phyloP scores from a whole-genome alignment of 2,888 invertebrate genomes.

The Drosophila pseudotalamancana region DNA sequence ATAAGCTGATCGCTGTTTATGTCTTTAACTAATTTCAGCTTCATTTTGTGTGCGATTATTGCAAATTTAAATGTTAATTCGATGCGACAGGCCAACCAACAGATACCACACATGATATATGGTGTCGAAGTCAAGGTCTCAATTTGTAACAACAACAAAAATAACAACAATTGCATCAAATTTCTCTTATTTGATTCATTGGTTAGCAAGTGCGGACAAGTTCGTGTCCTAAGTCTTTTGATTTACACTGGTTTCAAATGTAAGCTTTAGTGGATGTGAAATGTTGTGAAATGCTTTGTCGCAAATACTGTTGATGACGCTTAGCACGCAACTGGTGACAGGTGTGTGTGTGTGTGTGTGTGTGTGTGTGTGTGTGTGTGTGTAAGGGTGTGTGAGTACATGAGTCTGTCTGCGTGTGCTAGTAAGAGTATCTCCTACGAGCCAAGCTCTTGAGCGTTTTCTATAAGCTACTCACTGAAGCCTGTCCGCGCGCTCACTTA shows the following conservation, averaged over 20 bases:
- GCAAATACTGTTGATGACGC: constrained; percentile 27
- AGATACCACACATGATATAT: not conserved
- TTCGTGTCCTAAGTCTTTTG: constrained; percentile 61
- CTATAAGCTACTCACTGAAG: constrained; percentile 49
- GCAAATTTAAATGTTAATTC: constrained; percentile 41
- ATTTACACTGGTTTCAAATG: constrained; percentile 4
- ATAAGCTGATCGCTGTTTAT: not conserved
- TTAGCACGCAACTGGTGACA: constrained; percentile 27
- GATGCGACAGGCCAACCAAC: constrained; percentile 34
- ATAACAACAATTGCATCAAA: not conserved
- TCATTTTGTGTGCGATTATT: constrained; percentile 9
- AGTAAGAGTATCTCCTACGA: constrained; percentile 8
- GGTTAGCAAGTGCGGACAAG: constrained; percentile 29
- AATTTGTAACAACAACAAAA: not conserved
- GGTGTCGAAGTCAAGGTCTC: constrained; percentile 14
- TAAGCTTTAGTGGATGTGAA: constrained; percentile 13
- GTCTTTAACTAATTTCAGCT: constrained; percentile 4
- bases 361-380: not conserved
- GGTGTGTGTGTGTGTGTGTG: not conserved
- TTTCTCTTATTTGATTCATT: constrained; percentile 9
- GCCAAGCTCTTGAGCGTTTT: constrained; percentile 6
- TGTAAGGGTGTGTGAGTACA: constrained; percentile 7
- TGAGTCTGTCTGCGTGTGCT: constrained; percentile 8
- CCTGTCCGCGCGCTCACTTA: constrained; percentile 53
- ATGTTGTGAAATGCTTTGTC: constrained; percentile 1